phyloP scores from a whole-genome alignment of 2,888 invertebrate genomes.

The Dysmachus trigonus region DNA sequence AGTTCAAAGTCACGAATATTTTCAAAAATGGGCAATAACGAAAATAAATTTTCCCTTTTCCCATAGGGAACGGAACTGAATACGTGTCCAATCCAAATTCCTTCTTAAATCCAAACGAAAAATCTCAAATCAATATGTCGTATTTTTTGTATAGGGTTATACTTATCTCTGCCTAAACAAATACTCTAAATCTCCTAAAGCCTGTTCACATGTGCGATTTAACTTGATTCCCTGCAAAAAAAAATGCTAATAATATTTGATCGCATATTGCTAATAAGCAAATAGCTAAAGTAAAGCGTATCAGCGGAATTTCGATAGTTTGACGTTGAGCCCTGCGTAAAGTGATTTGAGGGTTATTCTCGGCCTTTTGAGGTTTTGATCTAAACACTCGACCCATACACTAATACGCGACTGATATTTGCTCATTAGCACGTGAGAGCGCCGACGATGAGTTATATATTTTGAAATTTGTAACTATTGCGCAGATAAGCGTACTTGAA shows the following conservation, averaged over 20 bases:
- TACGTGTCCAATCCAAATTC: not conserved
- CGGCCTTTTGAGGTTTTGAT: not conserved
- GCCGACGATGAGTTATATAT: not conserved
- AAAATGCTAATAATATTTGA: not conserved
- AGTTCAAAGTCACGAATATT: no score
- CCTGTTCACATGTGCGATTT: not conserved
- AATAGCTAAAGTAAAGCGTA: not conserved
- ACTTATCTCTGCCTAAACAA: not conserved
- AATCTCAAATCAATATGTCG: not conserved
- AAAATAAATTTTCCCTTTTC: no score
- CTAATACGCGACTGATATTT: not conserved
- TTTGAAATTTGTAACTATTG: not conserved
- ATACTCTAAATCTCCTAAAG: not conserved
- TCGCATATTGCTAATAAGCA: not conserved
- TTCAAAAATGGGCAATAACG: no score
- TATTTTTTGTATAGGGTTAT: not conserved
- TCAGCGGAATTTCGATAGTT: not conserved
- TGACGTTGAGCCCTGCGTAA: not conserved
- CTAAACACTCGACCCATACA: not conserved
- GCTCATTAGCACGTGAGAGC: not conserved
- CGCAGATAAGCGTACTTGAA: not conserved
- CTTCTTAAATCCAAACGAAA: not conserved
- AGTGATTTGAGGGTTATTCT: not conserved
- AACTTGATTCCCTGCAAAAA: not conserved
- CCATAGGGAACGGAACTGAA: no score